Evolutionary conservation across 1,140 invertebrate species (phyloP).

Genomic region (Drosophila aff.): DNA sequence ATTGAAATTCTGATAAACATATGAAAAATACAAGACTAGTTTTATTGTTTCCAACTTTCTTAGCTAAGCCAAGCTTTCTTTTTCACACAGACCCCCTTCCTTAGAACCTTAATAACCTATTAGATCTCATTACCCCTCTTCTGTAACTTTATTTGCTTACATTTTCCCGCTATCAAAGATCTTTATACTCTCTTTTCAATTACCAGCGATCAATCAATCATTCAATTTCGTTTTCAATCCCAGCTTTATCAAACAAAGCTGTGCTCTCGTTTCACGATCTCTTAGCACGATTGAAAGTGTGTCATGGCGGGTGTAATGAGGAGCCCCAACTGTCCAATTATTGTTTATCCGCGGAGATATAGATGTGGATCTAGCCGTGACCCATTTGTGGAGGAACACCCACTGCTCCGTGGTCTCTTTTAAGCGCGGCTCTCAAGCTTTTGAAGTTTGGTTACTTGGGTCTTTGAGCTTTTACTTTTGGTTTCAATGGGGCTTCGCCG

Average conservation of each 20-base stretch:
- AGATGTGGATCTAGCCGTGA: slow-evolving; percentile 56
- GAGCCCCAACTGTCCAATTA: slow-evolving; percentile 49
- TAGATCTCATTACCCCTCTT: slow-evolving; percentile 33
- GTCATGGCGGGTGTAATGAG: slow-evolving; percentile 75
- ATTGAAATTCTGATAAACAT: not conserved
- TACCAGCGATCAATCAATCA: slow-evolving; percentile 48
- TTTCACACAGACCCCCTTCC: not conserved
- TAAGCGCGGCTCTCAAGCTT: slow-evolving; percentile 47
- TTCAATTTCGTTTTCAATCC: slow-evolving; percentile 42
- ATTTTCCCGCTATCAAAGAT: slow-evolving; percentile 27
- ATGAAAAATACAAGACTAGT: not conserved
- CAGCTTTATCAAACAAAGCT: slow-evolving; percentile 44
- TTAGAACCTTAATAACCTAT: slow-evolving; percentile 28
- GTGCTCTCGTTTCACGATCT: slow-evolving; percentile 67
- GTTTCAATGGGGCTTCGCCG: slow-evolving; percentile 13
- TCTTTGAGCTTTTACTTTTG: slow-evolving; percentile 40
- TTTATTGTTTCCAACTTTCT: not conserved
- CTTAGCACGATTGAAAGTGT: slow-evolving; percentile 51
- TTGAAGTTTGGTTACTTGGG: slow-evolving; percentile 48
- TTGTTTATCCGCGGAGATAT: slow-evolving; percentile 14
- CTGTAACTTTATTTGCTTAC: slow-evolving; percentile 13
- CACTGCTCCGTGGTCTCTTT: slow-evolving; percentile 59
- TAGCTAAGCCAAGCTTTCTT: not conserved
- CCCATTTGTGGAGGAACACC: slow-evolving; percentile 66
- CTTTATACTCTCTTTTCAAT: slow-evolving; percentile 33